Evolutionary conservation across 2,888 invertebrate genomes (phyloP).

Genomic region (Tiliacea aurago): DNA sequence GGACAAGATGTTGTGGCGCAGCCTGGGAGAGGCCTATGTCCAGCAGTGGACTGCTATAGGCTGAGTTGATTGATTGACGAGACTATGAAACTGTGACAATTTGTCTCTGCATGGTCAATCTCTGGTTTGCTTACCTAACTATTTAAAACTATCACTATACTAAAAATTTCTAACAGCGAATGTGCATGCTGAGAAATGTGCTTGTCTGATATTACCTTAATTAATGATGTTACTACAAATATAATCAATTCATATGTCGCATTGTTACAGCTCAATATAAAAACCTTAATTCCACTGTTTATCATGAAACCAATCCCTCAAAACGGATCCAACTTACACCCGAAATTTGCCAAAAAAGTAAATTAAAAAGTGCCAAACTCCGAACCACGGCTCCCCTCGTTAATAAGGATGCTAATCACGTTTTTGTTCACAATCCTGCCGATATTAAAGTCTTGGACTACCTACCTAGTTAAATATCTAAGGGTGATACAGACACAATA

Average conservation of each 20-base stretch:
- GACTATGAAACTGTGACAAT: background rate
- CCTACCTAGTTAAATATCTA: conserved; percentile 25
- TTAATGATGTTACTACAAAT: too few species aligned
- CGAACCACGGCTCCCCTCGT: conserved; percentile 16
- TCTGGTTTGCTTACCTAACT: too few species aligned
- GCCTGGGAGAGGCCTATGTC: too few species aligned
- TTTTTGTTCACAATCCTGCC: conserved; percentile 46
- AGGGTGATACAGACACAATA: background rate
- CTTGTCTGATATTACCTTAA: background rate
- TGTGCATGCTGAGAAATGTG: background rate
- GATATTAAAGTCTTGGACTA: conserved; percentile 47
- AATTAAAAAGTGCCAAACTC: conserved; percentile 57
- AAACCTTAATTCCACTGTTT: background rate
- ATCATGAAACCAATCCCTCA: conserved; percentile 19
- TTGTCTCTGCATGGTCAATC: background rate
- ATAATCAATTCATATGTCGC: background rate
- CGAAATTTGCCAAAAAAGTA: conserved; percentile 43
- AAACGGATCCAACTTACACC: conserved; percentile 31
- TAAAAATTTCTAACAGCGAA: background rate
- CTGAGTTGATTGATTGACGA: too few species aligned
- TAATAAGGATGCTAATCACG: conserved; percentile 66
- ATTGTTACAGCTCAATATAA: background rate
- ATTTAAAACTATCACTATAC: background rate
- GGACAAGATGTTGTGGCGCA: too few species aligned
- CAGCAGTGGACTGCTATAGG: too few species aligned